Percentiles rank a stretch among this genome's conserved stretches.
Evolutionary conservation across 2,797 vertebrate genomes (phyloP).

Genomic region (Siniperca obscura): DNA sequence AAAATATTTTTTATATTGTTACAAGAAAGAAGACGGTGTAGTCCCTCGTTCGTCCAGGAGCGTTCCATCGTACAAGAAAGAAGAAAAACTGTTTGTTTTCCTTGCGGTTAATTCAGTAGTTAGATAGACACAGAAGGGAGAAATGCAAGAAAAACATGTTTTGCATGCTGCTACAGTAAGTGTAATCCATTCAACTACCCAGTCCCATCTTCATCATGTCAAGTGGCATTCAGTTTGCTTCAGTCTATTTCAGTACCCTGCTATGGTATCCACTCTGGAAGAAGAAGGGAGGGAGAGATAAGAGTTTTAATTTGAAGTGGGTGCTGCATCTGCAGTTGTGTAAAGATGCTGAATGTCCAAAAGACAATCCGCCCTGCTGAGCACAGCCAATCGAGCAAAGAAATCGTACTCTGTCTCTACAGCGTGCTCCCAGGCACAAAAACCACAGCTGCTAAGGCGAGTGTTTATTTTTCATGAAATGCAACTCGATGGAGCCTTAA

Average conservation of each 20-base stretch:
- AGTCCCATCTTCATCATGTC: not conserved
- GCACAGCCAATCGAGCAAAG: conserved; percentile 53
- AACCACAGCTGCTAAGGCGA: conserved; percentile 45
- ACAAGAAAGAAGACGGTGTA: not conserved
- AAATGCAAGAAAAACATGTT: not conserved
- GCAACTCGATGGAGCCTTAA: conserved; percentile 56
- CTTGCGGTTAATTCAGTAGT: not conserved
- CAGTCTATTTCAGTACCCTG: not conserved
- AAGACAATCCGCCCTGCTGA: conserved; percentile 33
- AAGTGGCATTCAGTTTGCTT: not conserved
- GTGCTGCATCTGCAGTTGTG: conserved; percentile 16
- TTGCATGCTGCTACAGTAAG: not conserved
- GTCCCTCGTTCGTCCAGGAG: too few species aligned
- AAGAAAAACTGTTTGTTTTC: conserved; percentile 1
- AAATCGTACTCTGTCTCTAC: conserved; percentile 14
- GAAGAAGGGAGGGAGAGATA: not conserved
- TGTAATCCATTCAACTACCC: not conserved
- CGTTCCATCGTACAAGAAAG: not conserved
- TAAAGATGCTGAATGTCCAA: conserved; percentile 36
- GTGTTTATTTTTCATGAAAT: conserved; percentile 72
- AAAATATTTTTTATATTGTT: conserved; percentile 30
- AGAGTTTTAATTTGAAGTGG: not conserved
- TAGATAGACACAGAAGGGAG: not conserved
- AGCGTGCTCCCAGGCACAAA: conserved; percentile 22
- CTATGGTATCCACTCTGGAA: not conserved